Evolutionary conservation across 2,888 invertebrate species (phyloP).

Genomic region (Pharmacophagus antenor): DNA sequence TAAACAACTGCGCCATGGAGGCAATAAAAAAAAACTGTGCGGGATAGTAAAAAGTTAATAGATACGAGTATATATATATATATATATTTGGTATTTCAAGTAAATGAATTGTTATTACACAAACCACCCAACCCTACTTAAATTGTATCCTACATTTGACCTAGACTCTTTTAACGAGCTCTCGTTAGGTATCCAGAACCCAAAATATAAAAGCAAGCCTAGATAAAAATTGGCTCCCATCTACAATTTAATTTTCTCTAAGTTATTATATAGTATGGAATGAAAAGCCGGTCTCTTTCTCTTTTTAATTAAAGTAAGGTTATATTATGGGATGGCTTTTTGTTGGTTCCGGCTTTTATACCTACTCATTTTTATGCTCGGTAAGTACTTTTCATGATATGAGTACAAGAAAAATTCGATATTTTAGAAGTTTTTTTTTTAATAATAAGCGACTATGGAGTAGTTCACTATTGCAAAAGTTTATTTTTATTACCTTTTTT

Average conservation of each 20-base stretch:
- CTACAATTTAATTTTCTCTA: conserved; percentile 27
- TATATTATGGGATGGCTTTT: conserved; percentile 26
- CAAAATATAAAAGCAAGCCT: conserved; percentile 23
- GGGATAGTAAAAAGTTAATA: too few relatives aligned
- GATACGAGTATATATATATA: too few relatives aligned
- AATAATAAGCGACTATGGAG: too few relatives aligned
- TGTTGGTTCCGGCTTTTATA: conserved; percentile 26
- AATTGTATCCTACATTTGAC: conserved; percentile 16
- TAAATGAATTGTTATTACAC: background rate
- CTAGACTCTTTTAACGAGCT: conserved; percentile 28
- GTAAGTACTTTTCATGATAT: conserved; percentile 11
- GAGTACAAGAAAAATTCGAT: conserved; percentile 1
- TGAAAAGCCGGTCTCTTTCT: conserved; percentile 30
- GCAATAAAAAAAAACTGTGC: too few relatives aligned
- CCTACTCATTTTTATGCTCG: conserved; percentile 19
- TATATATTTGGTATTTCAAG: too few relatives aligned
- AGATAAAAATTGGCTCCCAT: conserved; percentile 27
- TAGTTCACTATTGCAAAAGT: too few relatives aligned
- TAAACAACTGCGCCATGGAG: too few relatives aligned
- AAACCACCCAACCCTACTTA: conserved; percentile 2
- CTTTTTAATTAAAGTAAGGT: conserved; percentile 31
- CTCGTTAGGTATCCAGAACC: conserved; percentile 26
- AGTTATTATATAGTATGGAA: conserved; percentile 26
- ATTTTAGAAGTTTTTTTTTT: background rate
- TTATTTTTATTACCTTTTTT: too few relatives aligned